These are phyloP conservation scores for Pterocles gutturalis DNA, from an alignment of 2,113 vertebrate genomes.

Conservation along the genomic window DNA sequence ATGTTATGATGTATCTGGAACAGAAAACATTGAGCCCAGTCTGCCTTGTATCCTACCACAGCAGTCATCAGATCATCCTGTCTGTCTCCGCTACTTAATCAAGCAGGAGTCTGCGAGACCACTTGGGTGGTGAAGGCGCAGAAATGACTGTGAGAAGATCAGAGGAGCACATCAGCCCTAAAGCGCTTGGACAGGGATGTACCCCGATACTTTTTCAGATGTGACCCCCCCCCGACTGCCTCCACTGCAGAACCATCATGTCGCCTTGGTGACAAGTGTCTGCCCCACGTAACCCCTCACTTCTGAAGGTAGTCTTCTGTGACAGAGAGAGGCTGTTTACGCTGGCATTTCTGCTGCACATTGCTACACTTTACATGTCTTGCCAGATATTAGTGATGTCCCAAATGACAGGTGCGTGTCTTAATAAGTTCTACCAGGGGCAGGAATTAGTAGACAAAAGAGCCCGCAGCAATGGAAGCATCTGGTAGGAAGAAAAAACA, in stretches of 20 bases:
- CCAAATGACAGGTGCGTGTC: constrained; percentile 71
- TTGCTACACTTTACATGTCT: constrained; percentile 46
- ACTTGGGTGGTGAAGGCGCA: not conserved
- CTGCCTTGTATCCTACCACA: constrained; percentile 1
- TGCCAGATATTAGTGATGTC: constrained; percentile 51
- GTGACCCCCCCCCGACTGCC: not conserved
- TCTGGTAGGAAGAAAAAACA: constrained; percentile 71
- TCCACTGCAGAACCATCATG: not conserved
- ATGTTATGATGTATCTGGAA: constrained; percentile 32
- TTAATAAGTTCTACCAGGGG: constrained; percentile 71
- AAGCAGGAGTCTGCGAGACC: constrained; percentile 10
- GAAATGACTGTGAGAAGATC: not conserved
- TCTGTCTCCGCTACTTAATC: constrained; percentile 23
- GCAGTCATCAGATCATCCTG: not conserved
- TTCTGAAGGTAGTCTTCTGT: constrained; percentile 50
- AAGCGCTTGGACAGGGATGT: not conserved
- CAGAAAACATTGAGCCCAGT: not conserved
- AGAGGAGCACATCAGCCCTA: constrained; percentile 10
- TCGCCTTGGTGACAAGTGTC: not conserved
- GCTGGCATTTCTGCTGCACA: not conserved
- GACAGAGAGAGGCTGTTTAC: constrained; percentile 64
- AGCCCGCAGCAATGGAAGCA: constrained; percentile 70
- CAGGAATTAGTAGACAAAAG: constrained; percentile 69
- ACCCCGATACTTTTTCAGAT: not conserved
- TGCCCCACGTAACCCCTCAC: not conserved